A percentile compares a stretch with the other conserved stretches of the same genome.
Conservation (phyloP, 2,888 invertebrate genomes). For the Boloria selene region DNA sequence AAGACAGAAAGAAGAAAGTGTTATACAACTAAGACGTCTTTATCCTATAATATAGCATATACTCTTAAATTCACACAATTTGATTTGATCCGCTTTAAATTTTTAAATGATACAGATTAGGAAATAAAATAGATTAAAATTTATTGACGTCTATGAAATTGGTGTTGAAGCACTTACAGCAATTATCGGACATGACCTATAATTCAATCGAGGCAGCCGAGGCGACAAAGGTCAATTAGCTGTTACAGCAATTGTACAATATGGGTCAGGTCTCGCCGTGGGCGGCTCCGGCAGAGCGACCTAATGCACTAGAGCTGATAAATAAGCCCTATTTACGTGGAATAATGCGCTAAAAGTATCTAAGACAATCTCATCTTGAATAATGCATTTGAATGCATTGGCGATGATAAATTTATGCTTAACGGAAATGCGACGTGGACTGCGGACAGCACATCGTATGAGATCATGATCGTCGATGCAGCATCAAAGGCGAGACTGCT, state of each 20-base stretch:
- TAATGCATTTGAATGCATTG: constrained; percentile 23
- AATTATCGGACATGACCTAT: constrained; percentile 28
- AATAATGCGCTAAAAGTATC: constrained; percentile 19
- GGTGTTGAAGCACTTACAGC: constrained; percentile 12
- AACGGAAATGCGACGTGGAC: constrained; percentile 26
- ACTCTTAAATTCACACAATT: constrained; percentile 3
- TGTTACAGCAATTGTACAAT: constrained; percentile 41
- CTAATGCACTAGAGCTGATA: constrained; percentile 14
- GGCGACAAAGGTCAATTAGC: constrained; percentile 45
- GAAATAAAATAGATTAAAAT: constrained; percentile 1
- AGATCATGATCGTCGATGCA: constrained; percentile 15
- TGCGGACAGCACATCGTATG: constrained; percentile 22
- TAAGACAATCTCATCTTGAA: constrained; percentile 25
- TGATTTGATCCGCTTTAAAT: not conserved
- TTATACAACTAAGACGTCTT: constrained; percentile 10
- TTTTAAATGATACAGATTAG: not conserved
- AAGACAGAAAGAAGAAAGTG: constrained; percentile 12
- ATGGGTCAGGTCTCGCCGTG: constrained; percentile 36
- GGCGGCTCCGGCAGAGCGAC: constrained; percentile 24
- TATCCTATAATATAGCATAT: not conserved
- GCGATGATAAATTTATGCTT: constrained; percentile 22
- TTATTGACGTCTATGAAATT: constrained; percentile 21
- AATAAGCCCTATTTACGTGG: constrained; percentile 17
- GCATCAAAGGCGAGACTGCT: constrained; percentile 23
- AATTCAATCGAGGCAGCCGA: constrained; percentile 40